Evolutionary conservation across 1,140 invertebrate species (phyloP).

Genomic region (Bombus difficillimus): DNA sequence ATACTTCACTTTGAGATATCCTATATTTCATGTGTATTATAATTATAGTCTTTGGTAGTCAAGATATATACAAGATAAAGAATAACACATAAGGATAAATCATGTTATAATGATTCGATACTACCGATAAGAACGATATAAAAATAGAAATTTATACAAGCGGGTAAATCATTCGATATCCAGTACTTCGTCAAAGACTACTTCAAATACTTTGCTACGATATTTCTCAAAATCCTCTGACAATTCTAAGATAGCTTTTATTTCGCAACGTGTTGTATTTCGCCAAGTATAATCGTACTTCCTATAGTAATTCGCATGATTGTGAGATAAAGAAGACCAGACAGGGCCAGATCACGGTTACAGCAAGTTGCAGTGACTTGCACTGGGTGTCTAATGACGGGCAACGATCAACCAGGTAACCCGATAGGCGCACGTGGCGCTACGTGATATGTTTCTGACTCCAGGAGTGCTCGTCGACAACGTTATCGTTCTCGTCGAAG

Average conservation of each 20-base stretch:
- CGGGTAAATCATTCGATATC: background rate
- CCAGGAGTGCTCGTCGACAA: conserved; percentile 15
- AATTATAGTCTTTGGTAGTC: no score
- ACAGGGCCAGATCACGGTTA: background rate
- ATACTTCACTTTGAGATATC: background rate
- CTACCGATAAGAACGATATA: no score
- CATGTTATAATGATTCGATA: no score
- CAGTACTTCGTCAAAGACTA: background rate
- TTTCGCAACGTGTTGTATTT: background rate
- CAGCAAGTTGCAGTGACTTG: conserved; percentile 44
- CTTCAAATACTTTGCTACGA: background rate
- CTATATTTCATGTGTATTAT: background rate
- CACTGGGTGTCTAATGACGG: conserved; percentile 70
- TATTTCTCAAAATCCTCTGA: background rate
- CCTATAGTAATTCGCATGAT: background rate
- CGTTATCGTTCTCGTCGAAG: conserved; percentile 41
- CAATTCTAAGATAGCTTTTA: background rate
- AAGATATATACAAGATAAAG: background rate
- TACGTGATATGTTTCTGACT: conserved; percentile 70
- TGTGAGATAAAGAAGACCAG: background rate
- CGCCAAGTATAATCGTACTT: no score
- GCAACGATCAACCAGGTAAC: conserved; percentile 71
- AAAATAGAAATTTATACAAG: background rate
- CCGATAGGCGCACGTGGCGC: conserved; percentile 76
- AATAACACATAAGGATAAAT: no score